phyloP scores from a whole-genome alignment of 2,113 vertebrate genomes.

The Stigmatopora argus region DNA sequence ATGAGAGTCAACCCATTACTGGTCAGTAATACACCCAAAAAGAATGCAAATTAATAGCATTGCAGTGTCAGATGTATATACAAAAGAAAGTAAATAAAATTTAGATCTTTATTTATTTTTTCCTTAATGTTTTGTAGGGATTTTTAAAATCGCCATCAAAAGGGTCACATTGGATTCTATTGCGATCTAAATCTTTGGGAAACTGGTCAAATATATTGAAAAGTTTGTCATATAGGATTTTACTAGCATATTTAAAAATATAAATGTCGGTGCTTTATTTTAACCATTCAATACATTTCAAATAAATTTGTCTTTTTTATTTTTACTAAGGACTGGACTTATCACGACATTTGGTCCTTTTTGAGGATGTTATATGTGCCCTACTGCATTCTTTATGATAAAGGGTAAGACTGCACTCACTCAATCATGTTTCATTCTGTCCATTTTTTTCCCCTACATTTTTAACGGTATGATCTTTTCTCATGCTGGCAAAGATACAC shows the following conservation, averaged over 20 bases:
- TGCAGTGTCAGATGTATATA: background rate
- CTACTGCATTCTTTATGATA: constrained; percentile 93
- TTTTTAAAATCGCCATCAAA: no score
- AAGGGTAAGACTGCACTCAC: constrained; percentile 74
- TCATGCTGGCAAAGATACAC: constrained; percentile 77
- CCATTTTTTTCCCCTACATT: background rate
- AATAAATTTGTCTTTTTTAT: constrained; percentile 1
- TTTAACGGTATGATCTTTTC: background rate
- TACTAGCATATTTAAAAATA: no score
- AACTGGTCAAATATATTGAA: no score
- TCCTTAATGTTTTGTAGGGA: background rate
- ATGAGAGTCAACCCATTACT: constrained; percentile 90
- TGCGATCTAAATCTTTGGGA: no score
- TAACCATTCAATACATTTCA: constrained; percentile 7
- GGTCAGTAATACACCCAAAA: constrained; percentile 56
- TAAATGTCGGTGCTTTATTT: no score
- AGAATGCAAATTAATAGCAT: background rate
- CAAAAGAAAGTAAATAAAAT: background rate
- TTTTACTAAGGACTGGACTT: constrained; percentile 86
- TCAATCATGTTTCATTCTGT: background rate
- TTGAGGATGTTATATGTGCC: constrained; percentile 84
- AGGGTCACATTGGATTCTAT: no score
- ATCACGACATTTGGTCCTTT: constrained; percentile 93
- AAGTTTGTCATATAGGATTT: no score
- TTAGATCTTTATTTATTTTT: background rate